These are phyloP conservation scores for Parascotia fuliginaria DNA, from an alignment of 2,888 invertebrate species.

Conservation along the genomic window DNA sequence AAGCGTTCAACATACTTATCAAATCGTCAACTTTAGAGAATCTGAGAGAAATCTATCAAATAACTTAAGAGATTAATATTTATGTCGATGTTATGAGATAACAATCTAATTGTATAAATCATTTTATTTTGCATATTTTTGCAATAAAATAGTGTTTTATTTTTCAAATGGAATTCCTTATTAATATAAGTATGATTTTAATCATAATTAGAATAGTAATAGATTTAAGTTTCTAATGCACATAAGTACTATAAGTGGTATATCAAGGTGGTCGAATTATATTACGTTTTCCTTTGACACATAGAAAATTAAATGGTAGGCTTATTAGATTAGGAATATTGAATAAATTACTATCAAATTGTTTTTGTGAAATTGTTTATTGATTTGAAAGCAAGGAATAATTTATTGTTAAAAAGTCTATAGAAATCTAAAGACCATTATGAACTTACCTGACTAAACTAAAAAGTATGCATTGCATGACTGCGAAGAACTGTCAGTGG, in stretches of 20 bases:
- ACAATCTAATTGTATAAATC: constrained; percentile 16
- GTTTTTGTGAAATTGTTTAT: too few relatives aligned
- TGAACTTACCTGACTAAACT: too few relatives aligned
- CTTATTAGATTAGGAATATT: too few relatives aligned
- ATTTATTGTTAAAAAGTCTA: too few relatives aligned
- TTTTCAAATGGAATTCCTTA: constrained; percentile 8
- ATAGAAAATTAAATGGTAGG: too few relatives aligned
- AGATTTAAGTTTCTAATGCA: constrained; percentile 3
- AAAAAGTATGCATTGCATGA: too few relatives aligned
- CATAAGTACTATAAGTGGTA: neutral
- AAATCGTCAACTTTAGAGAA: constrained; percentile 10
- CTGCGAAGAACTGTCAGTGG: too few relatives aligned
- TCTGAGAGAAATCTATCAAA: constrained; percentile 25
- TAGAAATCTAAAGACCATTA: too few relatives aligned
- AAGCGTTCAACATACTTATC: constrained; percentile 20
- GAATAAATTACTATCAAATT: too few relatives aligned
- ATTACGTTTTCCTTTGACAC: constrained; percentile 4
- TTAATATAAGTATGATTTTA: neutral
- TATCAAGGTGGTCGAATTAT: neutral
- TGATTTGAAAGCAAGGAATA: too few relatives aligned
- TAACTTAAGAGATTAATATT: constrained; percentile 25
- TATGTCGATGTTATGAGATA: constrained; percentile 12
- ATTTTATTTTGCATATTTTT: constrained; percentile 22
- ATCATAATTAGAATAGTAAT: constrained; percentile 11
- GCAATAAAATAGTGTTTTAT: constrained; percentile 14